These are phyloP conservation scores for Mastomys natalensis DNA, from an alignment of 2,113 vertebrate genomes.

Conservation along the genomic window DNA sequence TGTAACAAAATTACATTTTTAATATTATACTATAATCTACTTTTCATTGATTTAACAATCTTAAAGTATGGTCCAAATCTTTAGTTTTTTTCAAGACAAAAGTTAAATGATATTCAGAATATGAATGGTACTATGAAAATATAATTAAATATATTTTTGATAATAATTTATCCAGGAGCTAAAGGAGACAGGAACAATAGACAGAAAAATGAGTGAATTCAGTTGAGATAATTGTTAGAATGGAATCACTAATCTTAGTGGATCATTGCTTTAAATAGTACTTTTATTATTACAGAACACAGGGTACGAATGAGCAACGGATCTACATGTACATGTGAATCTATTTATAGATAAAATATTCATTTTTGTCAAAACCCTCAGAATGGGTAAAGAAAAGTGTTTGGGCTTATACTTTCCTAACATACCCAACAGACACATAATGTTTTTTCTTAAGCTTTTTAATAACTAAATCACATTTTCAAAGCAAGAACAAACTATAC, in stretches of 20 bases:
- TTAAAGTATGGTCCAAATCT: neutral
- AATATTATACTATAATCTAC: too few relatives aligned
- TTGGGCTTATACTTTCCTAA: accelerated
- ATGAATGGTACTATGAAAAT: neutral
- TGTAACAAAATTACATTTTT: neutral
- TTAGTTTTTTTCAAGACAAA: neutral
- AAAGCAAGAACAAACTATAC: neutral
- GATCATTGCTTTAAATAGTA: neutral
- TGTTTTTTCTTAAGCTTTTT: neutral
- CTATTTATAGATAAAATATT: accelerated
- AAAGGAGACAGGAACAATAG: neutral
- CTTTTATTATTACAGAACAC: neutral
- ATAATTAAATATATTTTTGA: neutral
- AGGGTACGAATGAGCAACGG: neutral
- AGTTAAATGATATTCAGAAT: neutral
- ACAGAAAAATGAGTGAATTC: neutral
- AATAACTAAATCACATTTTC: accelerated
- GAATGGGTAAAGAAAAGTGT: neutral
- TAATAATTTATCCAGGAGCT: too few relatives aligned
- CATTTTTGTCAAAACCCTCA: neutral
- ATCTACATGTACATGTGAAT: too few relatives aligned
- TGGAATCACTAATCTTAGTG: neutral
- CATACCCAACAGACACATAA: neutral
- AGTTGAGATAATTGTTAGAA: neutral
- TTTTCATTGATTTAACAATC: neutral